Conservation (phyloP, 2,113 vertebrate genomes). For the Lophura nycthemera region DNA sequence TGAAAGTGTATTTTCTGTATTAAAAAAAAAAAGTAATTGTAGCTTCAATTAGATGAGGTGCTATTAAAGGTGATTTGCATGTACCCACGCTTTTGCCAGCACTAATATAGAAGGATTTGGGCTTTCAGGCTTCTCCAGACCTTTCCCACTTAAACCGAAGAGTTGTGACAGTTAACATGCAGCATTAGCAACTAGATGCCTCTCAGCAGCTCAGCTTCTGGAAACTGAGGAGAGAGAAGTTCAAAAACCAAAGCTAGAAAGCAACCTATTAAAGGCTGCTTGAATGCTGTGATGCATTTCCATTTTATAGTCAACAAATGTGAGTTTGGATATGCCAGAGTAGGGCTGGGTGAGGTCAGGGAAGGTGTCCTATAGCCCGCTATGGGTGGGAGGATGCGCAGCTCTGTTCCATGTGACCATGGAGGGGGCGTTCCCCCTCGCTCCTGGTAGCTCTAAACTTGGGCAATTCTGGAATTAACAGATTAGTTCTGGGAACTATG, state of each 20-base stretch:
- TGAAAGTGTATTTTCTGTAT: neutral
- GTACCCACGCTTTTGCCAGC: neutral
- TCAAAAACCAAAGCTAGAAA: neutral
- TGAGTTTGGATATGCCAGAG: neutral
- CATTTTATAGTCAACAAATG: neutral
- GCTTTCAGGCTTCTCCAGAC: neutral
- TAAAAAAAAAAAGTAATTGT: neutral
- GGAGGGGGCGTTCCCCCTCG: neutral
- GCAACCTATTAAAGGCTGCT: neutral
- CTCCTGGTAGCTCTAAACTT: neutral
- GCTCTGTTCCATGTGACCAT: accelerated
- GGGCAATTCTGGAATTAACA: neutral
- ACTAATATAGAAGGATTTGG: neutral
- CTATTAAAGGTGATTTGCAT: neutral
- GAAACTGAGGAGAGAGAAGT: neutral
- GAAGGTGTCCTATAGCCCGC: neutral
- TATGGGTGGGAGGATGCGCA: neutral
- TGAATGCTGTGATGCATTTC: neutral
- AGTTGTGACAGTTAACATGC: neutral
- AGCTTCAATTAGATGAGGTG: neutral
- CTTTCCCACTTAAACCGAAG: neutral
- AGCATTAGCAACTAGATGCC: neutral
- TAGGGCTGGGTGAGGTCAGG: neutral
- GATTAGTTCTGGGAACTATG: neutral
- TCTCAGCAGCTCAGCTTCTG: neutral